These are phyloP conservation scores for Amiota mariae DNA, from an alignment of 2,888 invertebrate species.

Conservation along the genomic window DNA sequence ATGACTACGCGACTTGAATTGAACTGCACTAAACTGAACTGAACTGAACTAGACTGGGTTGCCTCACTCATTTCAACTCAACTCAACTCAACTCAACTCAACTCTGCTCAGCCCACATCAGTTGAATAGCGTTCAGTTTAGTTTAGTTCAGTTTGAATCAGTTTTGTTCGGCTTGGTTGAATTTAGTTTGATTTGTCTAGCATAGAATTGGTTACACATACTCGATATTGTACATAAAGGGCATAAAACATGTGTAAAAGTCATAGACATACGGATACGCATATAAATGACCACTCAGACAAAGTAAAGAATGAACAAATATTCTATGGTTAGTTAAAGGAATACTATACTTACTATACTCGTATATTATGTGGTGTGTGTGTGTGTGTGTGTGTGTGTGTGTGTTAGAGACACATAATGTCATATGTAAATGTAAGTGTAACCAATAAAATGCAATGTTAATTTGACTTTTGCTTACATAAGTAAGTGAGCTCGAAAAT, in stretches of 20 bases:
- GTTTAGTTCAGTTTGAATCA: background rate
- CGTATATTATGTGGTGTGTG: too few relatives aligned
- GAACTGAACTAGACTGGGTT: too few relatives aligned
- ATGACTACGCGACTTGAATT: too few relatives aligned
- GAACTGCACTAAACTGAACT: too few relatives aligned
- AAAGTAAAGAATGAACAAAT: background rate
- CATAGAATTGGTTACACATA: background rate
- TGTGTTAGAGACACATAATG: background rate
- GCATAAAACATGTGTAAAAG: constrained; percentile 12
- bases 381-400: too few relatives aligned
- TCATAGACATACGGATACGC: constrained; percentile 12
- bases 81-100: constrained; percentile 1
- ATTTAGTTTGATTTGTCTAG: constrained; percentile 4
- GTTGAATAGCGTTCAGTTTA: background rate
- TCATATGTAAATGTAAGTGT: constrained; percentile 16
- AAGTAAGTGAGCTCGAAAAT: constrained; percentile 25
- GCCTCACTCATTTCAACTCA: background rate
- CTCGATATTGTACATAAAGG: background rate
- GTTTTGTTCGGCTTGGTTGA: background rate
- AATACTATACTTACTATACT: too few relatives aligned
- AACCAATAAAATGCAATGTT: constrained; percentile 40
- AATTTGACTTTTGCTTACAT: constrained; percentile 44
- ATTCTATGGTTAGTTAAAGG: too few relatives aligned
- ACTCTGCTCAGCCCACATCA: background rate
- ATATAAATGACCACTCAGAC: constrained; percentile 33